Conservation (phyloP, 2,888 invertebrate species). For the Germaria angustata region DNA sequence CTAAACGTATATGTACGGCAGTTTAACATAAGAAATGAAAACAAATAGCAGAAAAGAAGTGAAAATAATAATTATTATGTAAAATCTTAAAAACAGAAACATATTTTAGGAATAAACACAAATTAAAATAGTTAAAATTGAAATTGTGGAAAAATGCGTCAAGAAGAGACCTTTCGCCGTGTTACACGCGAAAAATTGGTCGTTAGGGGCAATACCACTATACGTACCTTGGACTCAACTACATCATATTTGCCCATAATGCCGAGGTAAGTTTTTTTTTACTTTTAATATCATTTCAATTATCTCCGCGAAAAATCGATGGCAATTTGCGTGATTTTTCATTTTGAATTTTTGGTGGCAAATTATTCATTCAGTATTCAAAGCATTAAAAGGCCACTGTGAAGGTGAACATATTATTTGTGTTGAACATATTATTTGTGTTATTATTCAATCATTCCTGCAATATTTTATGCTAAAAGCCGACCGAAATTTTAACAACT, state of each 20-base stretch:
- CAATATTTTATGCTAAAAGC: background rate
- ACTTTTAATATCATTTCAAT: background rate
- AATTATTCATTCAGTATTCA: constrained; percentile 19
- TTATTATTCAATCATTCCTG: background rate
- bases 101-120: constrained; percentile 5
- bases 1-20: background rate
- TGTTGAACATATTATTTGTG: background rate
- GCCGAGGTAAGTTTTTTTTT: constrained; percentile 73
- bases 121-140: constrained; percentile 38
- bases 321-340: constrained; percentile 5
- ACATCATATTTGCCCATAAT: constrained; percentile 79
- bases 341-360: constrained; percentile 39
- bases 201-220: constrained; percentile 79
- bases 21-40: constrained; percentile 24
- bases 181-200: constrained; percentile 80
- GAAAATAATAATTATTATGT: background rate
- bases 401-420: background rate
- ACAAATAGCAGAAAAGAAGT: constrained; percentile 33
- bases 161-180: constrained; percentile 79
- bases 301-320: constrained; percentile 59
- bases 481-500: background rate
- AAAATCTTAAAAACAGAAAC: constrained; percentile 61
- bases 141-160: constrained; percentile 72
- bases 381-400: constrained; percentile 41
- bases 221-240: constrained; percentile 79